These are phyloP conservation scores for Psammodynastes pulverulentus DNA, from an alignment of 2,113 vertebrate species.

Conservation along the genomic window DNA sequence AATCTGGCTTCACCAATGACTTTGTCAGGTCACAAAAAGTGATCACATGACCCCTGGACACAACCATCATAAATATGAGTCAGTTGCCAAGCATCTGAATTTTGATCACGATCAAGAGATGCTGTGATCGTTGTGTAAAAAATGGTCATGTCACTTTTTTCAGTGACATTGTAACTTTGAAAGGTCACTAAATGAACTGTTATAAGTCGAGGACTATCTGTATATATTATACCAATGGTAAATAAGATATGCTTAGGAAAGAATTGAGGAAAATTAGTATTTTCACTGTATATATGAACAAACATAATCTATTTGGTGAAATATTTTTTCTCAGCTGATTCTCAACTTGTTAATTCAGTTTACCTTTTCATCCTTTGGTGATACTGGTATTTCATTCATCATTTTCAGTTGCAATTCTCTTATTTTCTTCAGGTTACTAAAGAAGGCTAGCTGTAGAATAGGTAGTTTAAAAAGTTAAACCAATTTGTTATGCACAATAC, in stretches of 20 bases:
- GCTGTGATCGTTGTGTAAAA: neutral
- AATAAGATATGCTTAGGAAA: neutral
- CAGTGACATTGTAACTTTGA: neutral
- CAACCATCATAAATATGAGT: too few relatives aligned
- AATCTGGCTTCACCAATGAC: too few relatives aligned
- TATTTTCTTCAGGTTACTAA: constrained; percentile 64
- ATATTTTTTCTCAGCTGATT: neutral
- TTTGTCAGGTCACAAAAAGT: too few relatives aligned
- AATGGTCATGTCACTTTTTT: neutral
- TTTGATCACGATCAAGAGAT: too few relatives aligned
- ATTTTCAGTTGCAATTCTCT: constrained; percentile 60
- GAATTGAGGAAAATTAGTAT: neutral
- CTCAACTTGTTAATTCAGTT: constrained; percentile 28
- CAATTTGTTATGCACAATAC: neutral
- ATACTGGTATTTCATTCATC: constrained; percentile 47
- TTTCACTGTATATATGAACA: neutral
- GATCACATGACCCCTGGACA: too few relatives aligned
- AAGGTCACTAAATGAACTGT: neutral
- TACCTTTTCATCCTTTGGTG: constrained; percentile 24
- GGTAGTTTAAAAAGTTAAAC: neutral
- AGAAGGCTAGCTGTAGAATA: constrained; percentile 64
- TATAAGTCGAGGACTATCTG: neutral
- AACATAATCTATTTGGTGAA: neutral
- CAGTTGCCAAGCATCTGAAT: too few relatives aligned
- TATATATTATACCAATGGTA: neutral